Base-by-base conservation (phyloP, 2,888 invertebrate genomes). In the Aspidapion aeneum region DNA sequence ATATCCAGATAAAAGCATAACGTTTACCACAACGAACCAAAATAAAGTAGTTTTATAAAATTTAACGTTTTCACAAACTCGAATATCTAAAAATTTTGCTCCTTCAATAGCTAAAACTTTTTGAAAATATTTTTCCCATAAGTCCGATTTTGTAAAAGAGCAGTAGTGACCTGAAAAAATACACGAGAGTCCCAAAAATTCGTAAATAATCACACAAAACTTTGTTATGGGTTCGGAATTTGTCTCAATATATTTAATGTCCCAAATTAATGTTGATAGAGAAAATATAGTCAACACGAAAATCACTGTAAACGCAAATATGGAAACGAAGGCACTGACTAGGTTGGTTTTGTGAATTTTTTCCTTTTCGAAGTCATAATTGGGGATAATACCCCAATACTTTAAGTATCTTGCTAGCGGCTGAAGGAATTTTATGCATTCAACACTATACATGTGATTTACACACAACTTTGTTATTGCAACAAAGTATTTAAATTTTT, bases 51-150 rank as follows among this genome's bases (percentile, higher is more conserved):
- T 52, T n/a, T 18, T 17, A 19, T 19, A 52, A 19, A 52, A n/a
- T 17, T 52, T 52, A 9, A 9, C 18, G 7, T 35, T 35, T 35
- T 52, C 17, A 52, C 7, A 9, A n/a, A 3, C 5, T 17, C n/a
- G 7, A 52, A 19, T 19, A 52, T 52, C n/a, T 52, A 52, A n/a
- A n/a, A 3, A 52, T n/a, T 52, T 19, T 5, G 5, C n/a, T 17
- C 52, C n/a, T 52, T 62, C 61, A 2, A 66, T 61, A 52, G 54
- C 62, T 7, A 60, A 57, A n/a, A 66, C 60, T 17, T 64, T 56
- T 49, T 60, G 54, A 54, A 66, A 60, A 7, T 64, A 51, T 51
- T 62, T 59, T 22, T 66, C 66, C 66, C 66, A 66, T 52, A 66
- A 56, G 20, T 62, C 58, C 55, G 62, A 57, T 60, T 64, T 62